phyloP scores from a whole-genome alignment of 2,113 vertebrate species.

The Oncorhynchus gorbuscha region DNA sequence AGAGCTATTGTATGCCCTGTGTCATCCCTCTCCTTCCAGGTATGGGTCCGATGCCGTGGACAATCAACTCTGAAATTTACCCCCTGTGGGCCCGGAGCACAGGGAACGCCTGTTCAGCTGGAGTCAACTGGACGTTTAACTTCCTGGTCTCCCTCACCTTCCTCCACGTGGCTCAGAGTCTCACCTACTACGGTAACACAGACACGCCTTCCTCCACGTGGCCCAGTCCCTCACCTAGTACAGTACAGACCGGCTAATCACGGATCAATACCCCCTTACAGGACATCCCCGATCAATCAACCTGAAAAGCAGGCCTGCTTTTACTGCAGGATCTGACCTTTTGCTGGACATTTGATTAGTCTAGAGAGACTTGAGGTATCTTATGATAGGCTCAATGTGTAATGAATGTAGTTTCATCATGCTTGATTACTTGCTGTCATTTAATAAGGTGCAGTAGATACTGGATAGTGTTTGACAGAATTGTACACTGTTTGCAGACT shows the following conservation, averaged over 20 bases:
- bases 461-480: too few species aligned
- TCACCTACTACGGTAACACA: conserved; percentile 90
- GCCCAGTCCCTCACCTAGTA: conserved; percentile 95
- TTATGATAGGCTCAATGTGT: not conserved
- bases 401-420: not conserved
- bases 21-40: conserved; percentile 62
- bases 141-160: conserved; percentile 93
- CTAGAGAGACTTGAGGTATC: not conserved
- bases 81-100: conserved; percentile 97
- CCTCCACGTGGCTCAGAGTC: conserved; percentile 89
- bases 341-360: conserved; percentile 22
- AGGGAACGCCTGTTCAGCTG: conserved; percentile 94
- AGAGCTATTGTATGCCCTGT: not conserved
- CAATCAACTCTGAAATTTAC: conserved; percentile 97
- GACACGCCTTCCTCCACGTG: conserved; percentile 86
- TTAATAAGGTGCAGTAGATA: too few species aligned
- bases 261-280: conserved; percentile 13
- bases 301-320: conserved; percentile 47
- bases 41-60: conserved; percentile 99
- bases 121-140: conserved; percentile 97
- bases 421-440: too few species aligned
- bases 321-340: conserved; percentile 54
- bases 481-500: too few species aligned
- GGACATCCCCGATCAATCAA: conserved; percentile 9
- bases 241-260: conserved; percentile 67